These are phyloP conservation scores for Stratiomys singularior DNA, from an alignment of 2,888 invertebrate genomes.

Conservation along the genomic window DNA sequence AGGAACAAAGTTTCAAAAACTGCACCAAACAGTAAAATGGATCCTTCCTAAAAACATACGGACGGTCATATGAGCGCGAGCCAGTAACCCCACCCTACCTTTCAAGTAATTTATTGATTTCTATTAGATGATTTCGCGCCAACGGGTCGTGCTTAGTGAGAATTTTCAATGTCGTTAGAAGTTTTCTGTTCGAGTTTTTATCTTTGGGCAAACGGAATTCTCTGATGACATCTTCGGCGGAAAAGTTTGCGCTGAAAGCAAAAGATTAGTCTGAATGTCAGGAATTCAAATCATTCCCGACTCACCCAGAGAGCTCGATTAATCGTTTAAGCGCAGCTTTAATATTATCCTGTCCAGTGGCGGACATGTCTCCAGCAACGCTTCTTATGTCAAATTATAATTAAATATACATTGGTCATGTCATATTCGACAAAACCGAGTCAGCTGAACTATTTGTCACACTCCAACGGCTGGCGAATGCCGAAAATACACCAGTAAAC, in stretches of 20 bases:
- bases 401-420: too few species aligned
- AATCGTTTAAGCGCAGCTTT: conserved; percentile 19
- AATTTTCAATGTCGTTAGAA: conserved; percentile 59
- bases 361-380: background rate
- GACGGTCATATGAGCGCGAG: background rate
- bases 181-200: conserved; percentile 57
- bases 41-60: conserved; percentile 58
- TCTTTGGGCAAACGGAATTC: conserved; percentile 60
- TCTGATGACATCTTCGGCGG: conserved; percentile 59
- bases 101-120: conserved; percentile 57
- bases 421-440: too few species aligned
- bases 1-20: conserved; percentile 59
- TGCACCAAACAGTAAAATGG: conserved; percentile 61
- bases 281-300: background rate
- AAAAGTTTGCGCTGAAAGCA: conserved; percentile 58
- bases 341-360: conserved; percentile 14
- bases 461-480: too few species aligned
- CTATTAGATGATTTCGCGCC: conserved; percentile 56
- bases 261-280: conserved; percentile 30
- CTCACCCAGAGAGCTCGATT: conserved; percentile 29
- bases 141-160: conserved; percentile 60
- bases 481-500: too few species aligned
- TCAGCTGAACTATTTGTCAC: too few species aligned
- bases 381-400: too few species aligned
- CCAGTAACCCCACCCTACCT: conserved; percentile 55